Conservation (phyloP, 1,140 invertebrate genomes). For the Pinna nobilis region DNA sequence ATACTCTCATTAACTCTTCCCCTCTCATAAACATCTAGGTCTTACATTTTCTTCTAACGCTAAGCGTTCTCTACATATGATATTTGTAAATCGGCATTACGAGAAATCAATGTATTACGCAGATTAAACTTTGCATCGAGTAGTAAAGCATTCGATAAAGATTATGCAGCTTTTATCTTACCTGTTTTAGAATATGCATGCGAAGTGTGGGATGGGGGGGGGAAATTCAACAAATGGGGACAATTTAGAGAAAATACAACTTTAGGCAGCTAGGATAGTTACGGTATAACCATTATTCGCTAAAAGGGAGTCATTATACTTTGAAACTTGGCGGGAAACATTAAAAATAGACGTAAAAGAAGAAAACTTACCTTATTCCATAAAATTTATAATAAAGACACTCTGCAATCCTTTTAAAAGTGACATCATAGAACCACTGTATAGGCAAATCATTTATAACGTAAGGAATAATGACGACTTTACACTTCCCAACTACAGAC, state of each 20-base stretch:
- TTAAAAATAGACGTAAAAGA: conserved; percentile 1
- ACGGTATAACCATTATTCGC: not conserved
- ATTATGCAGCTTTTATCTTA: not conserved
- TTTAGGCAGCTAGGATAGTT: not conserved
- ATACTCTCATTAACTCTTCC: not conserved
- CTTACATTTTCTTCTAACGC: conserved; percentile 1
- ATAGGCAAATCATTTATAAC: not conserved
- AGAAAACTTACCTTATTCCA: conserved; percentile 1
- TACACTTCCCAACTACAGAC: not conserved
- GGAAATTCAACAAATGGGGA: not conserved
- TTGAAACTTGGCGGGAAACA: not conserved
- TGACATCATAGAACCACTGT: not conserved
- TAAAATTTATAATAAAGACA: too few relatives aligned
- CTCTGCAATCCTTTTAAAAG: not conserved
- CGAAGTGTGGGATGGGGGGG: conserved; percentile 3
- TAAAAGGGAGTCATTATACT: not conserved
- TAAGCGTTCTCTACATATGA: not conserved
- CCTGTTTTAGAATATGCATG: conserved; percentile 6
- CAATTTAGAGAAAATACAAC: not conserved
- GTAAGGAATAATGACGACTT: conserved; percentile 1
- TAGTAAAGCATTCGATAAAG: not conserved
- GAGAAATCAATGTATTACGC: not conserved
- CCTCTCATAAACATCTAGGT: conserved; percentile 15
- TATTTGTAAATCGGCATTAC: not conserved
- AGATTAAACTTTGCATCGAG: not conserved